phyloP scores from a whole-genome alignment of 2,888 invertebrate species.

The Norana najaformis region DNA sequence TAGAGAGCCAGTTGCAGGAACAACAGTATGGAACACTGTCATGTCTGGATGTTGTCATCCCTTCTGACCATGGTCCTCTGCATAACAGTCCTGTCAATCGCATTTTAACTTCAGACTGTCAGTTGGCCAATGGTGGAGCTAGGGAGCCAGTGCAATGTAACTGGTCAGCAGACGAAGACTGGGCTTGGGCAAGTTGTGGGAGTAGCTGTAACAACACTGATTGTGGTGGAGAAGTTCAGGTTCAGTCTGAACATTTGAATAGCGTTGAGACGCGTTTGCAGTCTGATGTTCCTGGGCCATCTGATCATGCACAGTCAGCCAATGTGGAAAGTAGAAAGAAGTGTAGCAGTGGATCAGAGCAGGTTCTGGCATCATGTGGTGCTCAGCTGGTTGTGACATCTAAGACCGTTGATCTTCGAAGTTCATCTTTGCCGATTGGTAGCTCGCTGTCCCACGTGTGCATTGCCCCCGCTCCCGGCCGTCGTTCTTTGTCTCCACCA shows the following conservation, averaged over 20 bases:
- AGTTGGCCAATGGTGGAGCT: neutral
- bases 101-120: neutral
- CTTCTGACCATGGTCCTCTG: neutral
- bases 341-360: neutral
- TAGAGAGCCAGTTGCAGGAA: neutral
- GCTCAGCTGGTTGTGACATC: neutral
- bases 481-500: neutral
- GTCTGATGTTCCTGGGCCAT: neutral
- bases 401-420: neutral
- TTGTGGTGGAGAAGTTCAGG: neutral
- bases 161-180: neutral
- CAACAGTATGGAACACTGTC: neutral
- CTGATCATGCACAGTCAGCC: neutral
- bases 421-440: neutral
- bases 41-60: neutral
- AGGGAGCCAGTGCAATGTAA: neutral
- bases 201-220: neutral
- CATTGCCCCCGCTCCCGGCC: neutral
- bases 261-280: neutral
- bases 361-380: neutral
- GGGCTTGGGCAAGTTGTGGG: neutral
- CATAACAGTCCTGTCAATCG: neutral
- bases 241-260: neutral
- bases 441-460: neutral
- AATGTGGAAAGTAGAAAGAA: neutral